Evolutionary conservation across 1,140 invertebrate species (phyloP).

Genomic region (Octopus sinensis): DNA sequence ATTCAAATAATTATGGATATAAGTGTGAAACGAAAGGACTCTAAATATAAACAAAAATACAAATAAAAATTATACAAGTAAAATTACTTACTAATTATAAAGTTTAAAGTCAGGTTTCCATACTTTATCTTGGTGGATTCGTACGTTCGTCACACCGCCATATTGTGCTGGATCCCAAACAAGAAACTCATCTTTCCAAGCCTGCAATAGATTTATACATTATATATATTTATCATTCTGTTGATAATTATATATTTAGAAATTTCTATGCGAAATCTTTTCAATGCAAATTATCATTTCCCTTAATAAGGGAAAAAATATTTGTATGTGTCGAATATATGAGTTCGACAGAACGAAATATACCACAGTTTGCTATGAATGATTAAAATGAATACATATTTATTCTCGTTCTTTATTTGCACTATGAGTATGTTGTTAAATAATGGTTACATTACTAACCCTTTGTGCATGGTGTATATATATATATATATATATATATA

Average conservation of each 20-base stretch:
- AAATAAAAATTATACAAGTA: not conserved
- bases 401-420: too few species aligned
- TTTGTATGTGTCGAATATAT: too few species aligned
- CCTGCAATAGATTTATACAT: slow-evolving; percentile 37
- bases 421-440: too few species aligned
- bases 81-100: slow-evolving; percentile 55
- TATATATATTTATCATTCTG: not conserved
- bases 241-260: not conserved
- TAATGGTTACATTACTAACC: too few species aligned
- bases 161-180: slow-evolving; percentile 93
- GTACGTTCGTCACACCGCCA: slow-evolving; percentile 76
- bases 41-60: not conserved
- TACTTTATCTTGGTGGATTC: slow-evolving; percentile 71
- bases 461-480: not conserved
- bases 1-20: not conserved
- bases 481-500: not conserved
- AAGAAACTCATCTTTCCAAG: slow-evolving; percentile 94
- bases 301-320: too few species aligned
- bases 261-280: not conserved
- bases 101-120: slow-evolving; percentile 67
- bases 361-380: too few species aligned
- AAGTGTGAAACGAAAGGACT: not conserved
- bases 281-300: too few species aligned
- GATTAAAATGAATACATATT: too few species aligned
- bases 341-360: too few species aligned